Conservation (phyloP, 2,113 vertebrate genomes). For the Leptocoma aspasia region DNA sequence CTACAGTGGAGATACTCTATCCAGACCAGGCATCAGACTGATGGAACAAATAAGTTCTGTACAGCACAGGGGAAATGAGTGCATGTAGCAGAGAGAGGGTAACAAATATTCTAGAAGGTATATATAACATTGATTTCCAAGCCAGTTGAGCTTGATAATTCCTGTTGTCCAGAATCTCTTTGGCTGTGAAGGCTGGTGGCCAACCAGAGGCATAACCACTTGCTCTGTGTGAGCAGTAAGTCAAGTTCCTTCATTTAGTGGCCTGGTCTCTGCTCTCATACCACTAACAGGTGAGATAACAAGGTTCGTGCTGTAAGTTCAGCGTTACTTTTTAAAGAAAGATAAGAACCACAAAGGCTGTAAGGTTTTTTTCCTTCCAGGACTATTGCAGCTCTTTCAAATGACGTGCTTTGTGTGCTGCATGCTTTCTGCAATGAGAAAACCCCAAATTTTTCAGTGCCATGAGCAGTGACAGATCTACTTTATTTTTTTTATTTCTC, state of each 20-base stretch:
- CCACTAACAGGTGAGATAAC: neutral
- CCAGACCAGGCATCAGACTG: neutral
- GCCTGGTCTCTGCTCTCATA: neutral
- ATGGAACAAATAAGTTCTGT: neutral
- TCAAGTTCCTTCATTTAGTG: neutral
- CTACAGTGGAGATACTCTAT: neutral
- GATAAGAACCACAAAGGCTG: neutral
- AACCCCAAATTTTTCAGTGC: neutral
- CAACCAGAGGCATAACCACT: neutral
- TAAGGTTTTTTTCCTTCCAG: neutral
- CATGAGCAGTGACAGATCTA: neutral
- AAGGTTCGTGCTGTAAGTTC: fast-evolving
- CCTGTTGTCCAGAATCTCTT: neutral
- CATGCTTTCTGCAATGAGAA: neutral
- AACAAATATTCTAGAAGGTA: neutral
- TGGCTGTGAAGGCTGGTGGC: neutral
- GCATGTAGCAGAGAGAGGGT: neutral
- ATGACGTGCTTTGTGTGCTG: neutral
- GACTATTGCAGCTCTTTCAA: neutral
- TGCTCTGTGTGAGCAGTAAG: neutral
- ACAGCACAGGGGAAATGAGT: neutral
- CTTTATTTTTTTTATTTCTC: neutral
- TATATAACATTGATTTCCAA: neutral
- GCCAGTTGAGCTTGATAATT: neutral
- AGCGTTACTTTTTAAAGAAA: neutral